Evolutionary conservation across 2,888 invertebrate genomes (phyloP).

Genomic region (Leptura quadrifasciata): DNA sequence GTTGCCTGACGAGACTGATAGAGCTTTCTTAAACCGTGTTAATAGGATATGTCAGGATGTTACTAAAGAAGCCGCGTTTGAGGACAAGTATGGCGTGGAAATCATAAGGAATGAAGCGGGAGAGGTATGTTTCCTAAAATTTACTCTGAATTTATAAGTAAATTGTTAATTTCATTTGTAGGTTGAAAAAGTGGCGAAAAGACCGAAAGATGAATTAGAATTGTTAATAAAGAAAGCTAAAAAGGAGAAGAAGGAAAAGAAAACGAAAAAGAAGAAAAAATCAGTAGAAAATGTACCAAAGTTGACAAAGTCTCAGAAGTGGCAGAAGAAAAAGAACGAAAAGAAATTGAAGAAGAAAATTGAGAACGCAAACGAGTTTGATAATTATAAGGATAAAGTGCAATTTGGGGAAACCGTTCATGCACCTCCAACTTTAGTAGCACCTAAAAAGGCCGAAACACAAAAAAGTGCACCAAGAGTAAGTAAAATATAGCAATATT

Average conservation of each 20-base stretch:
- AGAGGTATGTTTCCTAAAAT: slow-evolving; percentile 60
- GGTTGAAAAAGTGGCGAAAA: slow-evolving; percentile 74
- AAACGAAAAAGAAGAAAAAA: slow-evolving; percentile 70
- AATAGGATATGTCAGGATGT: slow-evolving; percentile 79
- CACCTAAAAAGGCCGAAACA: slow-evolving; percentile 75
- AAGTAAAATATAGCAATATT: slow-evolving; percentile 43
- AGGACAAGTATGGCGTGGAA: slow-evolving; percentile 78
- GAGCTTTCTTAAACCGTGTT: slow-evolving; percentile 81
- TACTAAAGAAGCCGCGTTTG: slow-evolving; percentile 79
- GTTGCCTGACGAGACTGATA: slow-evolving; percentile 78
- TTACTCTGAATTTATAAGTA: slow-evolving; percentile 8
- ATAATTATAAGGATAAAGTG: slow-evolving; percentile 78
- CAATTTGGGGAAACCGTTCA: slow-evolving; percentile 85
- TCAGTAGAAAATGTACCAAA: slow-evolving; percentile 66
- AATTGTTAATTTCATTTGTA: slow-evolving; percentile 46
- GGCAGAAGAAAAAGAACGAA: slow-evolving; percentile 75
- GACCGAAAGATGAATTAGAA: slow-evolving; percentile 76
- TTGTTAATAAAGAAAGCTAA: slow-evolving; percentile 72
- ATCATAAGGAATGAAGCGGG: slow-evolving; percentile 77
- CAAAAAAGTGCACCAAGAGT: slow-evolving; percentile 59
- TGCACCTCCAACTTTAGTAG: slow-evolving; percentile 81
- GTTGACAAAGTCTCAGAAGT: slow-evolving; percentile 76
- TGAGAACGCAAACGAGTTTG: slow-evolving; percentile 66
- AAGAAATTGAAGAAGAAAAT: slow-evolving; percentile 61
- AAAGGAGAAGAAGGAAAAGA: slow-evolving; percentile 66